Evolutionary conservation across 2,888 invertebrate species (phyloP), one percentile per base, ranked within the genome.

Genomic region (Synergus gifuensis): DNA sequence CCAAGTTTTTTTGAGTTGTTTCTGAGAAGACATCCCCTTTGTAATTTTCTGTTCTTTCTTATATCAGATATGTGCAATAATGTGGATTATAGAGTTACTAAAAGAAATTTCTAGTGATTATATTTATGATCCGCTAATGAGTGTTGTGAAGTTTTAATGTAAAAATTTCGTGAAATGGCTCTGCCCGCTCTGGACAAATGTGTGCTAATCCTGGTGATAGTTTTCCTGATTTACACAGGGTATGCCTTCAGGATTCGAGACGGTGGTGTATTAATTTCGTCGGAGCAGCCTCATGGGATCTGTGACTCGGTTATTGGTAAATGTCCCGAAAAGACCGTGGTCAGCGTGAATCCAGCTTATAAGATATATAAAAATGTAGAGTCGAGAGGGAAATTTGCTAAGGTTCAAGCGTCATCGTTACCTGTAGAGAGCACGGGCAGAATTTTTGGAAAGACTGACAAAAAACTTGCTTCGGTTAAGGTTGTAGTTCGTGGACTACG

Each of bases 231-330:
- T 36, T 90, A 88, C 79, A 84, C 86, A 28, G 84, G 89, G 64
- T 88, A 84, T 79, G 91, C 87, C 14, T 91, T 92, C 82, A 87
- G 88, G 36, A 86, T 92, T 66, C 90, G 91, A 22, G 91, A 92
- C 76, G 81, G 81, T 8, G 76, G 80, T 40, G 80, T 77, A n/a
- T 73, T 80, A 73, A 81, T 40, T 28, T 77, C 83, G 62, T 62
- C 76, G 46, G 84, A 82, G 62, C 81, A 81, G 40, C 80, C 80
- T 40, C 85, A 83, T 44, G 85, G 84, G 42, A 80, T 82, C 40
- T 88, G 88, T 62, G 76, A 79, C 11, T 79, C 87, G 76, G 81
- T 82, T 63, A 79, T 81, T 76, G 87, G 86, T 58, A 88, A 87
- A 82, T 91, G 90, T 79, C 77, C 85, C 44, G 86, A 64, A 8